Evolutionary conservation across 2,113 vertebrate genomes (phyloP), one percentile per base, ranked within the genome.

Genomic region (Danio rerio): DNA sequence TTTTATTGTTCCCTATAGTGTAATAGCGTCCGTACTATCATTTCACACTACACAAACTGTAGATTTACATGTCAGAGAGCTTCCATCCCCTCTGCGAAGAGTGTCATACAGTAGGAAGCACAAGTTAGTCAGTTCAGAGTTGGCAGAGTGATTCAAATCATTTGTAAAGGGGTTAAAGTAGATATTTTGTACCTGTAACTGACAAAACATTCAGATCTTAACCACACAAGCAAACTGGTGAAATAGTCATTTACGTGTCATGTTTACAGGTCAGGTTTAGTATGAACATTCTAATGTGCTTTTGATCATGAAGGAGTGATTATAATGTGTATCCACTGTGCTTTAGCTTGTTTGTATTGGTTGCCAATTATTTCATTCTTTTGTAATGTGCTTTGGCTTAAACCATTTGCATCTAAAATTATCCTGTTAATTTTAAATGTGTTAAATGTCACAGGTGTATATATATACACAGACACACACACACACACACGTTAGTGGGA

Each of bases 391-490:
- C 76, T 82, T 80, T 56, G 18, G 52, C 55, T 86, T 86, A 81
- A 75, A 77, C 58, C 71, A 43, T 58, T 81, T 86, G 81, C 80
- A 88, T 62, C 70, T 77, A 49, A 81, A 73, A 86, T 65, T 20
- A 10, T 58, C 16, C 43, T 83, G 86, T 53, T 70, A 69, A 83
- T 87, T 82, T 72, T 81, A 91, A 86, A 79, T 81, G 63, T 90
- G 83, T 91, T 86, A 56, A 79, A 18, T 90, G 87, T 89, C 82
- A 89, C 78, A 55, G 81, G 85, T 89, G 82, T 81, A 86, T 90
- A 31, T 31, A n/a, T n/a, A n/a, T n/a, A n/a, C n/a, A n/a, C n/a
- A n/a, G n/a, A n/a, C n/a, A n/a, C n/a, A n/a, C n/a, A n/a, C n/a
- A n/a, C n/a, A n/a, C n/a, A n/a, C n/a, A 88, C 85, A 85, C 84